Evolutionary conservation across 2,113 vertebrate species (phyloP).

Genomic region (Silurus glanis): DNA sequence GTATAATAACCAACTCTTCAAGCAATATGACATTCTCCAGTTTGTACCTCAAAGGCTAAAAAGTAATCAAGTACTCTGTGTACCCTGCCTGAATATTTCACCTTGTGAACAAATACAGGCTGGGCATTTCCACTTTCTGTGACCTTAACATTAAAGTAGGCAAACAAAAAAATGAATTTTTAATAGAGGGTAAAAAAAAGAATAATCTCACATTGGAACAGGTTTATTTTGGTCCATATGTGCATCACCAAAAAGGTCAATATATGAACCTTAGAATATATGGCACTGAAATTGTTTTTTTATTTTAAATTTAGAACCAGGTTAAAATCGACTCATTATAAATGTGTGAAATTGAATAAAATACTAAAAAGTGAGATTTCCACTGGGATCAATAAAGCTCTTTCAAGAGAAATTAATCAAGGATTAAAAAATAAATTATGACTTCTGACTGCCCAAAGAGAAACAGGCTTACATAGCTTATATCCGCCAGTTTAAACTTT

Average conservation of each 20-base stretch:
- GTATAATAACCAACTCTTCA: constrained; percentile 6
- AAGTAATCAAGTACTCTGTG: neutral
- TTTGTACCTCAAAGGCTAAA: neutral
- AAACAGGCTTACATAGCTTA: neutral
- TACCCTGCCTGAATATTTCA: neutral
- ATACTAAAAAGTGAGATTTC: no score
- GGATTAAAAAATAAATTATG: neutral
- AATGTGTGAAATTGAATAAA: neutral
- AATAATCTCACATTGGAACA: constrained; percentile 7
- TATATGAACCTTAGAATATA: neutral
- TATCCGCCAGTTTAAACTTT: neutral
- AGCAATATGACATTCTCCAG: neutral
- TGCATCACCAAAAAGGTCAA: neutral
- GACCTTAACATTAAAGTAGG: constrained; percentile 1
- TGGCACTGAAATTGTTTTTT: neutral
- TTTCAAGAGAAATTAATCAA: neutral
- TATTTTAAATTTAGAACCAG: neutral
- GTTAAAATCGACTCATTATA: neutral
- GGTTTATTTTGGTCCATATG: neutral
- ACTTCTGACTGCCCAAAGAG: neutral
- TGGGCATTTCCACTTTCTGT: neutral
- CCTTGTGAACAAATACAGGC: neutral
- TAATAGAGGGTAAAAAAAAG: neutral
- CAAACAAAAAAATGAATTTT: neutral
- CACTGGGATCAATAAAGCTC: neutral